phyloP scores from a whole-genome alignment of 2,797 vertebrate genomes.

The Muraenolepis orangiensis region DNA sequence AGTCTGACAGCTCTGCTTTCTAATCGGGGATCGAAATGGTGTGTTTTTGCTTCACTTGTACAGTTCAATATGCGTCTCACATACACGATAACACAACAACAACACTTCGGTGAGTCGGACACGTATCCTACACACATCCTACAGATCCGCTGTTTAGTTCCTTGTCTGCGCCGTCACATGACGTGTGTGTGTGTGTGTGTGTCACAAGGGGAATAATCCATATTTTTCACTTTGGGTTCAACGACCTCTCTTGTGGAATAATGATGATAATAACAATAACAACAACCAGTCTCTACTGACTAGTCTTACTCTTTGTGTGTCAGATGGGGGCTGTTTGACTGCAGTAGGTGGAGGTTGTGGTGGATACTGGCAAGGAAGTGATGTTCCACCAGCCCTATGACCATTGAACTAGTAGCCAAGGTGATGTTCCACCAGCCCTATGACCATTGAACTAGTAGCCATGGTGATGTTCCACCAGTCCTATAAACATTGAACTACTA shows the following conservation, averaged over 20 bases:
- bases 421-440: too few species aligned
- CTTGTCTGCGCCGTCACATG: background rate
- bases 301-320: background rate
- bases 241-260: background rate
- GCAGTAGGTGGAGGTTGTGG: background rate
- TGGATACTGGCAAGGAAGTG: too few species aligned
- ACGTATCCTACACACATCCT: too few species aligned
- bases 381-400: background rate
- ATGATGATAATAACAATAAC: too few species aligned
- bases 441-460: background rate
- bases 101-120: too few species aligned
- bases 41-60: background rate
- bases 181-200: too few species aligned
- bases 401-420: background rate
- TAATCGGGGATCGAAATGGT: background rate
- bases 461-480: too few species aligned
- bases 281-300: background rate
- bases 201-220: background rate
- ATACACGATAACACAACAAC: too few species aligned
- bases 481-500: too few species aligned
- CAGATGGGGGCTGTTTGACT: slow-evolving; percentile 16
- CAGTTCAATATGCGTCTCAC: background rate
- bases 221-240: background rate
- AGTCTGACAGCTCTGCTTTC: background rate
- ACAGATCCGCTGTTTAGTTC: background rate